Base-by-base conservation (phyloP, 2,113 vertebrate genomes). In the Natator depressus region DNA sequence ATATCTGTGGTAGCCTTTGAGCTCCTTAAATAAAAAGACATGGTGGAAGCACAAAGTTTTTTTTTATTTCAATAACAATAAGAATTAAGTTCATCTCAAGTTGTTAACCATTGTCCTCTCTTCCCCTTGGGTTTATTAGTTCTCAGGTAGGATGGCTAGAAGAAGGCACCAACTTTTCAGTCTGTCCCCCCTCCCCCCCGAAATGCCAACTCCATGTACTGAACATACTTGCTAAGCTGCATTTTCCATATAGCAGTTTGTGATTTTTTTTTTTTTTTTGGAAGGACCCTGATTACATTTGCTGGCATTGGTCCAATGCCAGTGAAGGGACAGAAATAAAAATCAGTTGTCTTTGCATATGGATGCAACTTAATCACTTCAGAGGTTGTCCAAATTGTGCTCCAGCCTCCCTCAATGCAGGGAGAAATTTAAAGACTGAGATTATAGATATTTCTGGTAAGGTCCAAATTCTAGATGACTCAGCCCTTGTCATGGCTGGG, bases 121-220 rank as follows among this genome's bases (percentile, higher is more conserved):
- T 38, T 14, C 12, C 83, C 95, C 91, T 92, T 59, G 42, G 24
- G 24, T 47, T 20, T 81, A 35, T 89, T 94, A 96, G 91, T 82
- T 42, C 75, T 69, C 88, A 89, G 92, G 79, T 31, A 53, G 5
- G 4, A 1, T 93, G 75, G 16, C 75, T 88, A 25, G 89, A 86
- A 82, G 55, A 76, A 2, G 89, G 65, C 79, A 83, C 38, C n/a
- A 87, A 81, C 95, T 83, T 88, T 92, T 79, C 79, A n/a, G 47
- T 83, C 42, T 47, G 7, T 72, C 9, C 22, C 22, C 6, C 8
- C 31, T 31, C 42, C 42, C 42, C n/a, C n/a, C n/a, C n/a, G 57
- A 88, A 90, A n/a, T 51, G 31, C 27, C 78, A 87, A 25, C 29
- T 89, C 29, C 14, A 89, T 8, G 20, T 82, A 46, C 50, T 83